Conservation (phyloP, 1,140 invertebrate genomes). For the Neelides sp. region DNA sequence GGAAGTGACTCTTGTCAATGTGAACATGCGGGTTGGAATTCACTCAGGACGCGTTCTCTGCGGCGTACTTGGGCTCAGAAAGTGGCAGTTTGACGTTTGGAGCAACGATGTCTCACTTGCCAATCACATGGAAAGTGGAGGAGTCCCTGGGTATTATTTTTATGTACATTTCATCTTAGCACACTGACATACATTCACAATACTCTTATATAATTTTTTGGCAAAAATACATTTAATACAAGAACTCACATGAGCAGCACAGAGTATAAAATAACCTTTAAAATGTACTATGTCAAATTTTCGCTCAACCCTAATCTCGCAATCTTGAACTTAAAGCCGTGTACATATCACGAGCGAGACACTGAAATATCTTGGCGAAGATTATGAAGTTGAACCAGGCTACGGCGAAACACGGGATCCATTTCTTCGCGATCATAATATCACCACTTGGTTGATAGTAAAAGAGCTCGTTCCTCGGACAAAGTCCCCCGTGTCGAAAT, state of each 20-base stretch:
- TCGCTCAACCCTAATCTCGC: slow-evolving; percentile 14
- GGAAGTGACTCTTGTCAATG: slow-evolving; percentile 77
- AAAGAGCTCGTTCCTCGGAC: neutral
- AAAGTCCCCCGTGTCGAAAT: slow-evolving; percentile 19
- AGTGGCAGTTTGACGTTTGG: slow-evolving; percentile 91
- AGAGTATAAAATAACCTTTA: neutral
- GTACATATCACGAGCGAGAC: slow-evolving; percentile 93
- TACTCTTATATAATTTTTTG: neutral
- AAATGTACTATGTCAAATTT: neutral
- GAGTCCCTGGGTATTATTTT: slow-evolving; percentile 76
- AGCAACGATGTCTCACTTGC: slow-evolving; percentile 85
- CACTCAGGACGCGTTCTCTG: slow-evolving; percentile 87
- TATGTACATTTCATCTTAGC: too few relatives aligned
- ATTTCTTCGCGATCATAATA: slow-evolving; percentile 81
- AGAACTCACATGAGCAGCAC: slow-evolving; percentile 4
- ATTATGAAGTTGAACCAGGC: slow-evolving; percentile 82
- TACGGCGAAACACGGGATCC: slow-evolving; percentile 66
- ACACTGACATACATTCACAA: neutral
- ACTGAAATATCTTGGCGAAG: slow-evolving; percentile 62
- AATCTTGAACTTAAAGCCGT: slow-evolving; percentile 45
- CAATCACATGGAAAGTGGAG: slow-evolving; percentile 92
- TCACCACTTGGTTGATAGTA: slow-evolving; percentile 82
- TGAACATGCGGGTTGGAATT: slow-evolving; percentile 91
- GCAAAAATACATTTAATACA: neutral
- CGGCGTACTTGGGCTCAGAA: slow-evolving; percentile 78